Evolutionary conservation across 2,113 vertebrate genomes (phyloP).

Genomic region (Halcyon senegalensis): DNA sequence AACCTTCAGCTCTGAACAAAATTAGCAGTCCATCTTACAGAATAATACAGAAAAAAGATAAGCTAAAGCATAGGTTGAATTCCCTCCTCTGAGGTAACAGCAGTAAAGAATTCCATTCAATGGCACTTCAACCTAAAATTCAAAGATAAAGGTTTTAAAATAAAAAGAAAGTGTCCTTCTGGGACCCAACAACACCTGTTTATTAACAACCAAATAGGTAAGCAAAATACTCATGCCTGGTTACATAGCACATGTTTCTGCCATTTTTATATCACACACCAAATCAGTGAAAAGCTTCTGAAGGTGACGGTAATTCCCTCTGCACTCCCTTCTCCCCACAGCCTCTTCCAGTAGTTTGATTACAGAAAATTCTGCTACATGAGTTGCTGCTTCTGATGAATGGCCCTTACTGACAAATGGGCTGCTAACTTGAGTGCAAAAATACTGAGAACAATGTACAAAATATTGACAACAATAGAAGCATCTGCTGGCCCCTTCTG

Average conservation of each 20-base stretch:
- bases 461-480: background rate
- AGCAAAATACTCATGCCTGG: background rate
- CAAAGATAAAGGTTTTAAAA: background rate
- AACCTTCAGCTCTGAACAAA: background rate
- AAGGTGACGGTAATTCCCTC: background rate
- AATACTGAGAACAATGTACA: background rate
- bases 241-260: background rate
- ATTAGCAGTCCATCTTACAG: background rate
- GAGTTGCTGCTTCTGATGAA: background rate
- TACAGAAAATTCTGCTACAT: background rate
- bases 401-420: background rate
- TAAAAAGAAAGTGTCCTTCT: background rate
- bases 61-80: background rate
- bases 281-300: background rate
- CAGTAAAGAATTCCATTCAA: background rate
- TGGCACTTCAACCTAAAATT: background rate
- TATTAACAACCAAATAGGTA: background rate
- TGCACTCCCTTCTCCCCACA: background rate
- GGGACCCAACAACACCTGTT: background rate
- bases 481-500: background rate
- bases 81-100: background rate
- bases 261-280: background rate
- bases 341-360: background rate
- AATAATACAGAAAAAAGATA: background rate
- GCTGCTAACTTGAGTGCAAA: background rate